Conservation (phyloP, 1,140 invertebrate genomes). For the Hetaerina americana region DNA sequence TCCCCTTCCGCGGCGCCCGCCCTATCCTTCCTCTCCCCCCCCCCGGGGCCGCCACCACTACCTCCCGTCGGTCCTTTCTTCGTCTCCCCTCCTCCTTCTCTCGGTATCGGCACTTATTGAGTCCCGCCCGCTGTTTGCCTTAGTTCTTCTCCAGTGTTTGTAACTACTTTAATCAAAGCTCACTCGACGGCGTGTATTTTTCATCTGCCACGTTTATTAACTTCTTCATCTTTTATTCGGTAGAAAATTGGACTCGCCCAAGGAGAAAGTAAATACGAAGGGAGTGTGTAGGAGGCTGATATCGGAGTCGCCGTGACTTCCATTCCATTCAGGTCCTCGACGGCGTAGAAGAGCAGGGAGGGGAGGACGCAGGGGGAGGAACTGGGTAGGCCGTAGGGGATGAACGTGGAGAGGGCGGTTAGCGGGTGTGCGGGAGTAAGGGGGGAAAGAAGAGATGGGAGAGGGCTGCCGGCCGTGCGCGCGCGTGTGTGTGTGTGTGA, state of each 20-base stretch:
- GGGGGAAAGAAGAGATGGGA: no score
- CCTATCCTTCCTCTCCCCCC: neutral
- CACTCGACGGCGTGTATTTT: conserved; percentile 5
- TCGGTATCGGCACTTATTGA: neutral
- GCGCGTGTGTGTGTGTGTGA: neutral
- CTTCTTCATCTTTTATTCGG: conserved; percentile 30
- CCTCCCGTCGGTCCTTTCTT: neutral
- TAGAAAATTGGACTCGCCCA: conserved; percentile 27
- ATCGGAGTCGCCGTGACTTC: neutral
- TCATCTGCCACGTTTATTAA: conserved; percentile 23
- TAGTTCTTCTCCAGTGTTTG: conserved; percentile 9
- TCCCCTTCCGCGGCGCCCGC: neutral
- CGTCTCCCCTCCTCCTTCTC: neutral
- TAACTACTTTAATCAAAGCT: conserved; percentile 10
- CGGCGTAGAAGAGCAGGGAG: neutral
- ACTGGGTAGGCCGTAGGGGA: neutral
- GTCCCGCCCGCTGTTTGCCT: neutral
- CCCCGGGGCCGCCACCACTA: neutral
- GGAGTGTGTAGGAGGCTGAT: conserved; percentile 5
- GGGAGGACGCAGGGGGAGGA: neutral
- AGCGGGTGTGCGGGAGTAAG: neutral
- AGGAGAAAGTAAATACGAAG: conserved; percentile 26
- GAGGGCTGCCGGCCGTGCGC: no score
- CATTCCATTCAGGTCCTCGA: neutral
- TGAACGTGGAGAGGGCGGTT: neutral